Percentiles rank a stretch among this genome's conserved stretches.
These are phyloP conservation scores for Aspidoscelis tigris DNA, from an alignment of 2,113 vertebrate genomes.

Conservation along the genomic window DNA sequence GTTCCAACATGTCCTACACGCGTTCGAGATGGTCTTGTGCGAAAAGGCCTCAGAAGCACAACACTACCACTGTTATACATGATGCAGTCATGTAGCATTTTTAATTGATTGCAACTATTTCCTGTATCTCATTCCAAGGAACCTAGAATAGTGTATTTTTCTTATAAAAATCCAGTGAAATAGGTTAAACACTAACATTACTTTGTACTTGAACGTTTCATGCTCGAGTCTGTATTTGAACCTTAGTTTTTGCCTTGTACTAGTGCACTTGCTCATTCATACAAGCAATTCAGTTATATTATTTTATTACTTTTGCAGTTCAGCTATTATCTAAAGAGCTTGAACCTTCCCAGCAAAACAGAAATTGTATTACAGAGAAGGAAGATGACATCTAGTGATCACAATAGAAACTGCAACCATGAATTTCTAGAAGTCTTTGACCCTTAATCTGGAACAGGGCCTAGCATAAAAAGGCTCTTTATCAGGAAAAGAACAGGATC, in stretches of 20 bases:
- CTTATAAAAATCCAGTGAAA: no score
- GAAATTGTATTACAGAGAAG: slow-evolving; percentile 43
- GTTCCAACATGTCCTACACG: no score
- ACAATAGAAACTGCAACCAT: slow-evolving; percentile 63
- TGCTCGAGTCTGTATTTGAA: not conserved
- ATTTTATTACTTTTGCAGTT: not conserved
- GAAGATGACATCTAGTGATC: slow-evolving; percentile 77
- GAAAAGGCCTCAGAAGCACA: not conserved
- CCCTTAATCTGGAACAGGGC: no score
- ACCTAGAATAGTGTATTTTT: not conserved
- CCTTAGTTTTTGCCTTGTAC: not conserved
- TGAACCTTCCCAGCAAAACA: not conserved
- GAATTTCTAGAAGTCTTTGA: not conserved
- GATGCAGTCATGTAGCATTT: no score
- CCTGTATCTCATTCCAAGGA: not conserved
- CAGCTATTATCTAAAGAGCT: not conserved
- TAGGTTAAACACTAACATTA: no score
- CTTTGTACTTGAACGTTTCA: not conserved
- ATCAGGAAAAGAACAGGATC: not conserved
- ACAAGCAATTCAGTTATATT: not conserved
- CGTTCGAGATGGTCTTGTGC: no score
- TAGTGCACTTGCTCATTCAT: not conserved
- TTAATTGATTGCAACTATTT: not conserved
- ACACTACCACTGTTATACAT: no score
- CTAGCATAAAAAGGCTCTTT: not conserved